These are phyloP conservation scores for Fundulus diaphanus DNA, from an alignment of 2,797 vertebrate species.

Conservation along the genomic window DNA sequence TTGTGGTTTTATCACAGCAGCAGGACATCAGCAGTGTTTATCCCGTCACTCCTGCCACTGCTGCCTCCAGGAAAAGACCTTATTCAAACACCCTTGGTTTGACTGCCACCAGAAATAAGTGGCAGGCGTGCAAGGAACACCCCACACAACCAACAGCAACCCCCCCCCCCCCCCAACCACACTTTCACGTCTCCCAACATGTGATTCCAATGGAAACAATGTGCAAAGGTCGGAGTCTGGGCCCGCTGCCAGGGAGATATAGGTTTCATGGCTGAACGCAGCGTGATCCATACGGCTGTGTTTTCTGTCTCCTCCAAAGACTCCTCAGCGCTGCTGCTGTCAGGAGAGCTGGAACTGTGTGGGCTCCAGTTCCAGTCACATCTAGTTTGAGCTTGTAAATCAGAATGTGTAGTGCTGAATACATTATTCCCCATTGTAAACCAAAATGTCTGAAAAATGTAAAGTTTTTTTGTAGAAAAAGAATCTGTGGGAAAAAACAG, in stretches of 20 bases:
- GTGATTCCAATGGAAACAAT: slow-evolving; percentile 49
- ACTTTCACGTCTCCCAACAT: slow-evolving; percentile 32
- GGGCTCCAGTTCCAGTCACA: too few relatives aligned
- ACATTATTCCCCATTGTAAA: too few relatives aligned
- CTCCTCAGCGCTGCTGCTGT: not conserved
- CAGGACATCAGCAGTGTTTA: not conserved
- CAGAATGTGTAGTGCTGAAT: too few relatives aligned
- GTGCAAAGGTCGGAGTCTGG: slow-evolving; percentile 59
- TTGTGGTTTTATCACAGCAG: not conserved
- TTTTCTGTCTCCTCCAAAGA: slow-evolving; percentile 19
- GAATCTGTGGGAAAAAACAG: too few relatives aligned
- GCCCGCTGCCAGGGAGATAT: slow-evolving; percentile 40
- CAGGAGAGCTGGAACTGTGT: not conserved
- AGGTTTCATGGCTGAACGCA: slow-evolving; percentile 15
- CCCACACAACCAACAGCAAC: too few relatives aligned
- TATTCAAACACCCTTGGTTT: slow-evolving; percentile 21
- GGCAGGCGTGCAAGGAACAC: not conserved
- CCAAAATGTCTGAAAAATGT: too few relatives aligned
- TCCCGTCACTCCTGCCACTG: not conserved
- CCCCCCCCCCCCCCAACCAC: not conserved
- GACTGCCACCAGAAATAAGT: slow-evolving; percentile 19
- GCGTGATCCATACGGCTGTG: slow-evolving; percentile 5
- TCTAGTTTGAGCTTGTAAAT: too few relatives aligned
- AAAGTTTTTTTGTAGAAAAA: too few relatives aligned
- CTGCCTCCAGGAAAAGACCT: not conserved